These are phyloP conservation scores for Papilio polyxenes DNA, from an alignment of 1,140 invertebrate genomes.

Conservation along the genomic window DNA sequence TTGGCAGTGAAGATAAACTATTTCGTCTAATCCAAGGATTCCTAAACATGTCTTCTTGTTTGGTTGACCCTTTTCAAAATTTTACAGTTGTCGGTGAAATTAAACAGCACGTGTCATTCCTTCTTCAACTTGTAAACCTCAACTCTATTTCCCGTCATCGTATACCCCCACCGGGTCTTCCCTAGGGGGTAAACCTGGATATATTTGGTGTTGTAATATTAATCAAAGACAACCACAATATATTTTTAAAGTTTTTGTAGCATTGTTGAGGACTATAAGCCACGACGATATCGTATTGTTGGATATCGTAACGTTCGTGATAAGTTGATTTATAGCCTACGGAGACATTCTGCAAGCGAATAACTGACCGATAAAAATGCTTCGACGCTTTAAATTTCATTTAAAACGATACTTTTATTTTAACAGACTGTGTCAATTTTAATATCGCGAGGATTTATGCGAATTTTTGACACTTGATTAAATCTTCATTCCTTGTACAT, in stretches of 20 bases:
- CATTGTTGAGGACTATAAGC: neutral
- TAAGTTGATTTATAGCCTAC: neutral
- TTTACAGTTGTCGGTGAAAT: too few relatives aligned
- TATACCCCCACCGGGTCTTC: too few relatives aligned
- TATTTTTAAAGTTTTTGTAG: neutral
- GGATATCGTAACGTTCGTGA: neutral
- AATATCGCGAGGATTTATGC: neutral
- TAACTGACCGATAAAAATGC: constrained; percentile 1
- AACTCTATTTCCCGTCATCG: too few relatives aligned
- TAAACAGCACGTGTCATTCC: too few relatives aligned
- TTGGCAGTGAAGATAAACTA: too few relatives aligned
- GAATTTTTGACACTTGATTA: neutral
- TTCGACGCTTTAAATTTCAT: neutral
- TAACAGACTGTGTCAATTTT: neutral
- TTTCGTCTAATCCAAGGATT: too few relatives aligned
- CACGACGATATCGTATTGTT: neutral
- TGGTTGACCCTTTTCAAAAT: too few relatives aligned
- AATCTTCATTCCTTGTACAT: neutral
- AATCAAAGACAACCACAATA: neutral
- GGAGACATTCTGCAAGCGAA: neutral
- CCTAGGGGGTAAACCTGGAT: too few relatives aligned
- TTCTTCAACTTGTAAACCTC: too few relatives aligned
- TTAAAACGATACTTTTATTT: constrained; percentile 2
- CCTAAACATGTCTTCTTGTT: too few relatives aligned
- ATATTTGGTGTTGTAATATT: too few relatives aligned